Conservation (phyloP, 2,888 invertebrate genomes). For the Eledone cirrhosa region DNA sequence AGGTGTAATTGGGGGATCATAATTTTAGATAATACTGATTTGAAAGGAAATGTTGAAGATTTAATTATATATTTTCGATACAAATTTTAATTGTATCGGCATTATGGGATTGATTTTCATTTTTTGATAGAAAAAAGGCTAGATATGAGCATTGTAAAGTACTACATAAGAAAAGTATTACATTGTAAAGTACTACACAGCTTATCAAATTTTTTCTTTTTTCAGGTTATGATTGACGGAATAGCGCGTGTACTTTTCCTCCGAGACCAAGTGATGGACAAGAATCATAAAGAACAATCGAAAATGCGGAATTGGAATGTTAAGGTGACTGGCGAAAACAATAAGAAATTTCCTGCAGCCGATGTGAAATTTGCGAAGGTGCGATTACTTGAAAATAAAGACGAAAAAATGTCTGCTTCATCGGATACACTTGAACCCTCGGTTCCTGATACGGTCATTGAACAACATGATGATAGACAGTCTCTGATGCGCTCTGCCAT, state of each 20-base stretch:
- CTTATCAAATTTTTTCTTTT: constrained; percentile 26
- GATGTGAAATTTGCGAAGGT: constrained; percentile 46
- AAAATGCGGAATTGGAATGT: constrained; percentile 35
- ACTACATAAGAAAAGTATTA: no score
- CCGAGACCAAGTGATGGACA: constrained; percentile 48
- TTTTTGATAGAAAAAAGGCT: no score
- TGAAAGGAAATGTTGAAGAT: no score
- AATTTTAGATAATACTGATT: no score
- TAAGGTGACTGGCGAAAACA: constrained; percentile 33
- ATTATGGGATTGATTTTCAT: no score
- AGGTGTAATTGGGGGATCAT: no score
- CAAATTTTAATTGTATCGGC: no score
- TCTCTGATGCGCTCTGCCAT: constrained; percentile 33
- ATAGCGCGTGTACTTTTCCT: constrained; percentile 51
- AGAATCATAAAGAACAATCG: constrained; percentile 31
- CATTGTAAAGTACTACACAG: no score
- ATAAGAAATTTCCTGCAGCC: constrained; percentile 36
- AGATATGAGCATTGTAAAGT: no score
- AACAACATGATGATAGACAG: constrained; percentile 28
- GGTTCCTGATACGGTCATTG: constrained; percentile 15
- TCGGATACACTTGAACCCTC: constrained; percentile 33
- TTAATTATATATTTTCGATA: no score
- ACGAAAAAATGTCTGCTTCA: constrained; percentile 36
- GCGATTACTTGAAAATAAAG: constrained; percentile 48
- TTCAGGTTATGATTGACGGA: constrained; percentile 56